Evolutionary conservation across 2,888 invertebrate species (phyloP).

Genomic region (Nomada hirtipes): DNA sequence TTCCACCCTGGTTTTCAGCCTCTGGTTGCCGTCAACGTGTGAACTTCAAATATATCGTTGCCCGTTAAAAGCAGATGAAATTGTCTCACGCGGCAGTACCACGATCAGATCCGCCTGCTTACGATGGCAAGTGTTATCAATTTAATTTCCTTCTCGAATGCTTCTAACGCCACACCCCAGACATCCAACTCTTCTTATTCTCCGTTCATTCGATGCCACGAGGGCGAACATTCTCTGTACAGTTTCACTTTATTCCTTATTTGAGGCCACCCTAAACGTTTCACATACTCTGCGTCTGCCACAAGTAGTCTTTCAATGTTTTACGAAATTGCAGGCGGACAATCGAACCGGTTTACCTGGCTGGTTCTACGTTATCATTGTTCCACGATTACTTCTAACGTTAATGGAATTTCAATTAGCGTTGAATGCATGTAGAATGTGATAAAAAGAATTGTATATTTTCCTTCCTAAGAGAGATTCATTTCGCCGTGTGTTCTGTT

Average conservation of each 20-base stretch:
- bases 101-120: constrained; percentile 70
- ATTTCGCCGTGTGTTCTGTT: no score
- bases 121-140: constrained; percentile 72
- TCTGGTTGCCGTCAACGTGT: constrained; percentile 59
- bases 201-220: constrained; percentile 17
- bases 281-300: not conserved
- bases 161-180: constrained; percentile 36
- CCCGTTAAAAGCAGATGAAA: constrained; percentile 73
- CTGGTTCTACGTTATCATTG: not conserved
- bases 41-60: constrained; percentile 72
- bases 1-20: constrained; percentile 39
- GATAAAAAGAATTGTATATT: no score
- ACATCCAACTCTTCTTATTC: constrained; percentile 23
- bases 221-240: constrained; percentile 17
- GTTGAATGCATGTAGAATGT: no score
- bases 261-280: constrained; percentile 2
- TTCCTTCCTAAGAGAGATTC: no score
- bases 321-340: not conserved
- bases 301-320: not conserved
- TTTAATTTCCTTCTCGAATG: constrained; percentile 75
- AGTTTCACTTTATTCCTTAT: constrained; percentile 36
- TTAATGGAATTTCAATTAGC: no score
- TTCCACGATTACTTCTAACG: not conserved
- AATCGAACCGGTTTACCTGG: no score
- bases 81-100: constrained; percentile 68